Evolutionary conservation across 2,113 vertebrate species (phyloP), one percentile per base, ranked within the genome.

Genomic region (Chroicocephalus ridibundus): DNA sequence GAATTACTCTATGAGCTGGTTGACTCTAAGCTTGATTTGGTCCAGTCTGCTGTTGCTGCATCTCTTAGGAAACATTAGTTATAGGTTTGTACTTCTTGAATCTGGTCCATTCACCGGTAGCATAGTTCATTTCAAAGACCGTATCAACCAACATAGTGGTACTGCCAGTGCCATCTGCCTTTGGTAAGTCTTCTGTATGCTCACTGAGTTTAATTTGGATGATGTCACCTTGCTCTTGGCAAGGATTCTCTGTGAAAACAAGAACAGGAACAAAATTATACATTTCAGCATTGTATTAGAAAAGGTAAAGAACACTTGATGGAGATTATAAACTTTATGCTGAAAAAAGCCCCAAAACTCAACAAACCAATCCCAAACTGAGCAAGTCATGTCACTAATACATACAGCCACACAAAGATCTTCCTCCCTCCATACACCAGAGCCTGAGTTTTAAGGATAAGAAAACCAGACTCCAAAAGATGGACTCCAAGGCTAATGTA

Each of bases 11-110:
- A 93, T 24, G 84, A 92, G 96, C 93, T 96, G 95, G 86, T 84
- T 77, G 82, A 88, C 86, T 80, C 89, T 75, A 83, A 90, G 85
- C 76, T 86, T 76, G 62, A 85, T 78, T 97, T 92, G 93, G 96
- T 97, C 92, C 88, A 61, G n/a, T 91, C 18, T 65, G 79, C 76
- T 86, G 62, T 54, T 49, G 69, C 57, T 64, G 88, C 82, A 83
- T 90, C 74, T 76, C 97, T 99, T 98, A 99, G 70, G 99, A 99
- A 86, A 98, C 98, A 13, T 99, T 99, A 96, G 99, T 99, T 97
- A 99, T 99, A 93, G 99, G 99, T 97, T 99, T 99, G 98, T 99
- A 99, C 98, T 99, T 99, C 98, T 99, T 99, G 98, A 99, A 99
- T 90, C 99, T 99, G 52, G 99, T 99, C 99, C 99, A 99, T 98